A percentile compares a stretch with the other conserved stretches of the same genome.
These are phyloP conservation scores for Phthorimaea operculella DNA, from an alignment of 1,140 invertebrate species.

Conservation along the genomic window DNA sequence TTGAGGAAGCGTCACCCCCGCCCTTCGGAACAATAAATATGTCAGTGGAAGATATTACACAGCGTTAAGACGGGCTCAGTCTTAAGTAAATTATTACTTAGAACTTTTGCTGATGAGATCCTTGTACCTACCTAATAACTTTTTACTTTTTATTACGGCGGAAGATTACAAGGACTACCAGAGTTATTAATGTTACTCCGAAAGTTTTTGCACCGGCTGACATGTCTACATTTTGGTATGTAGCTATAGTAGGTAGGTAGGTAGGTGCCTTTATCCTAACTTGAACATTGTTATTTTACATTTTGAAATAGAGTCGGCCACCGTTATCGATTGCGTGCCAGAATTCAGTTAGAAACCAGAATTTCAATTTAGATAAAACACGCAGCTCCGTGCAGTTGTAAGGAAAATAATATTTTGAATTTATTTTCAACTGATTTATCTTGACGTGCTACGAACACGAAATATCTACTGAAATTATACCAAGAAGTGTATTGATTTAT, in stretches of 20 bases:
- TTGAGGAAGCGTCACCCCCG: slow-evolving; percentile 36
- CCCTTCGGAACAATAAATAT: slow-evolving; percentile 63
- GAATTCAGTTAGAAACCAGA: slow-evolving; percentile 21
- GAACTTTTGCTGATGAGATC: slow-evolving; percentile 61
- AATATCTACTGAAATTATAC: no score
- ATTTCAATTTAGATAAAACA: slow-evolving; percentile 24
- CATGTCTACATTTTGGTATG: no score
- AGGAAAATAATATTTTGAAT: background rate
- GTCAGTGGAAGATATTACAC: slow-evolving; percentile 61
- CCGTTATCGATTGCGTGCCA: slow-evolving; percentile 20
- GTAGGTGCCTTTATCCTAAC: no score
- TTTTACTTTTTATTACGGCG: slow-evolving; percentile 52
- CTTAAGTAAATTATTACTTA: slow-evolving; percentile 62
- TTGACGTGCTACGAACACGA: no score
- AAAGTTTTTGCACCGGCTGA: no score
- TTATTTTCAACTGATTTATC: background rate
- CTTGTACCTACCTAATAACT: slow-evolving; percentile 41
- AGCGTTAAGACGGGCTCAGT: slow-evolving; percentile 46
- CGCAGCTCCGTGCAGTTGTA: slow-evolving; percentile 9
- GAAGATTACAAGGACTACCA: slow-evolving; percentile 26
- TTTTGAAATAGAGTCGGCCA: background rate
- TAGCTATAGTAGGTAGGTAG: no score
- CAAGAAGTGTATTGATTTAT: no score
- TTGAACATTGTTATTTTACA: background rate
- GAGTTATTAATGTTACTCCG: background rate